Evolutionary conservation across 1,140 invertebrate species (phyloP).

Genomic region (Leptinotarsa lineolata): DNA sequence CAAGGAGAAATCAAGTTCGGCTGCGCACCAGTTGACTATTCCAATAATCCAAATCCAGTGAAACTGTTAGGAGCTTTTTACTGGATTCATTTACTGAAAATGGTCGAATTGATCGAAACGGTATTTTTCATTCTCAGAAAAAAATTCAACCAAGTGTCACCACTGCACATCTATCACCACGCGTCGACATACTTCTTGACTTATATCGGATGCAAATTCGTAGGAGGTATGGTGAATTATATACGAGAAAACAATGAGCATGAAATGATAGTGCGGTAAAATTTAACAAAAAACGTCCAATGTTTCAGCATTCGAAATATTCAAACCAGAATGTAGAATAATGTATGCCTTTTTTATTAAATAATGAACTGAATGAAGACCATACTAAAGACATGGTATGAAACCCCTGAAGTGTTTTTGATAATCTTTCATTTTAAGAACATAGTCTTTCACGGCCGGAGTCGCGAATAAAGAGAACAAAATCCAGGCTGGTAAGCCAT

Average conservation of each 20-base stretch:
- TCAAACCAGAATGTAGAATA: background rate
- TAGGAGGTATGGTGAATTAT: conserved; percentile 59
- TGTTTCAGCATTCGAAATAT: background rate
- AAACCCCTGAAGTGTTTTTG: too few species aligned
- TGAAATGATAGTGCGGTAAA: background rate
- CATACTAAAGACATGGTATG: too few species aligned
- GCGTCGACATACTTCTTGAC: conserved; percentile 64
- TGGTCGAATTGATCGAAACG: conserved; percentile 58
- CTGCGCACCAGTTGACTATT: conserved; percentile 73
- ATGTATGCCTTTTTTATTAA: too few species aligned
- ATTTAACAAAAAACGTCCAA: too few species aligned
- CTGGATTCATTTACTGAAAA: conserved; percentile 59
- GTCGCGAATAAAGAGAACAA: too few species aligned
- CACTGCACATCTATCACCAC: conserved; percentile 77
- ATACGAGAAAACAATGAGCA: background rate
- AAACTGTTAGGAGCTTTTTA: conserved; percentile 60
- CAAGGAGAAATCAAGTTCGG: conserved; percentile 60
- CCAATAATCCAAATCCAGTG: conserved; percentile 62
- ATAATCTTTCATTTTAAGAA: too few species aligned
- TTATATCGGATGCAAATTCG: conserved; percentile 72
- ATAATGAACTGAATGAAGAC: too few species aligned
- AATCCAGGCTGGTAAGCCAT: too few species aligned
- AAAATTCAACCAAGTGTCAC: conserved; percentile 72
- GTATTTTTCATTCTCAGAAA: conserved; percentile 74
- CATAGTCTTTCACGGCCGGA: too few species aligned